Base-by-base conservation (phyloP, 2,113 vertebrate genomes). In the Urocynchramus pylzowi region DNA sequence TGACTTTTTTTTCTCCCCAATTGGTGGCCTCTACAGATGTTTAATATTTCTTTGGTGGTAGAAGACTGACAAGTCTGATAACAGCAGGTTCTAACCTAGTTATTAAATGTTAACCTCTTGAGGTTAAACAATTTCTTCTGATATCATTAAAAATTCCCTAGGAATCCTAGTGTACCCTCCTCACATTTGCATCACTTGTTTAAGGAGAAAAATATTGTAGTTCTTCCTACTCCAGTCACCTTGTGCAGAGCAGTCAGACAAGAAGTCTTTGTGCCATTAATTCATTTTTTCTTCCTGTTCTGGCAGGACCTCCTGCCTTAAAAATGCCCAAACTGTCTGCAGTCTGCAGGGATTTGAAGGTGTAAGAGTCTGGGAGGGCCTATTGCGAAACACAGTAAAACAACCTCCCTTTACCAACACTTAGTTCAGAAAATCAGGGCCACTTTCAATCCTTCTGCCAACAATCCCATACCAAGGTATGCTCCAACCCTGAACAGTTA, bases 271-370 rank as follows among this genome's bases (percentile, higher is more conserved):
- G 94, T 99, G 98, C 65, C 98, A 93, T 97, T 98, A 97, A 57
- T 97, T 99, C 74, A 98, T 98, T 97, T 99, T 98, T 79, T 98
- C 98, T 64, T 97, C 96, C 4, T 98, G 97, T 47, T 97, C 97
- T 81, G 98, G 98, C 23, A 98, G 91, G 18, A 98, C 61, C 7
- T 95, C 96, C 98, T 98, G 53, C 97, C 97, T 60, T 98, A 98
- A 97, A 92, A 94, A 59, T 71, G 39, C 68, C 49, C 30, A 53
- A 57, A 77, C 24, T 42, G 76, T 87, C 79, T 50, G 5, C 21
- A n/a, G 42, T 68, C 85, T 65, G 11, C 45, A 52, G 45, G 26
- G 22, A 65, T 64, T 27, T 0, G 0, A 70, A 90, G 17, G 16
- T 27, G 5, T 41, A 13, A 30, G 31, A 49, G 10, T 24, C 10